Evolutionary conservation across 2,113 vertebrate species (phyloP).

Genomic region (Lagenorhynchus albirostris): DNA sequence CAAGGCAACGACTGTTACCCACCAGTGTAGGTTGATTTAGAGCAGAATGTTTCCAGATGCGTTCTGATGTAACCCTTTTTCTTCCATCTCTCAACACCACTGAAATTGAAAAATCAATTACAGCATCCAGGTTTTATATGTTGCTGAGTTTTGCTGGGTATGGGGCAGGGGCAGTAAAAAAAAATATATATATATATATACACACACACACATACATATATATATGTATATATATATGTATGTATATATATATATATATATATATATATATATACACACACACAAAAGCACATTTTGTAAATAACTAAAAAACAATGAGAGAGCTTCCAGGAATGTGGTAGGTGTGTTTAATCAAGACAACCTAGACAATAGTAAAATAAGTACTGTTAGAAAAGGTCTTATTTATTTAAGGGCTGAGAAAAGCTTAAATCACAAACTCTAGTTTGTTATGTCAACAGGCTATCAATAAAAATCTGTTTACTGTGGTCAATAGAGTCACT

Average conservation of each 20-base stretch:
- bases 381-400: neutral
- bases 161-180: neutral
- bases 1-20: slow-evolving; percentile 79
- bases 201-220: neutral
- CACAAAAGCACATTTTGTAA: slow-evolving; percentile 5
- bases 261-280: neutral
- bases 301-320: neutral
- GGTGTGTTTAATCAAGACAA: slow-evolving; percentile 21
- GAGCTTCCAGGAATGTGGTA: neutral
- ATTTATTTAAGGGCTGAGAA: slow-evolving; percentile 42
- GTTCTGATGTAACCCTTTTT: slow-evolving; percentile 76
- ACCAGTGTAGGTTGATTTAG: slow-evolving; percentile 75
- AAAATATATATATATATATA: neutral
- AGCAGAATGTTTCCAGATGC: slow-evolving; percentile 71
- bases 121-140: neutral
- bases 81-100: slow-evolving; percentile 17
- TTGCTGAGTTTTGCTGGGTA: neutral
- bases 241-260: neutral
- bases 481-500: neutral
- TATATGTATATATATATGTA: neutral
- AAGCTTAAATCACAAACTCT: slow-evolving; percentile 22
- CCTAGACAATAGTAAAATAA: slow-evolving; percentile 12
- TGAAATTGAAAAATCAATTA: slow-evolving; percentile 59
- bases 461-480: slow-evolving; percentile 54
- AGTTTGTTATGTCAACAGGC: slow-evolving; percentile 44